Base-by-base conservation (phyloP, 2,888 invertebrate genomes). In the Serrognathus titanus region DNA sequence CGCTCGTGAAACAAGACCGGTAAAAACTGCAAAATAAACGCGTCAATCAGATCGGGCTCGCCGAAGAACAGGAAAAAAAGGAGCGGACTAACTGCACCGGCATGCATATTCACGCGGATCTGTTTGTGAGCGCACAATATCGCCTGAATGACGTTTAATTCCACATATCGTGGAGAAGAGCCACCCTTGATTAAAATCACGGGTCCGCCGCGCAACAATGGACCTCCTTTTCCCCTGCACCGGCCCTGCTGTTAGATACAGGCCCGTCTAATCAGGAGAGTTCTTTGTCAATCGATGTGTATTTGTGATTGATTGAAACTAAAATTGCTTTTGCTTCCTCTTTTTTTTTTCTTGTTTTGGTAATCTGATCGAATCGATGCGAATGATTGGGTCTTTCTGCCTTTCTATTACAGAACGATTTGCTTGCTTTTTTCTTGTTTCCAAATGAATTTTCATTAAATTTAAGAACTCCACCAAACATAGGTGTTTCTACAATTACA, bases 121-220 rank as follows among this genome's bases (percentile, higher is more conserved):
- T 69, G 70, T 71, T 72, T 70, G 70, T 71, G 70, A 71, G 68
- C 61, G 70, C 67, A 72, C 71, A 71, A 74, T 71, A 68, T 71
- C 69, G 69, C 68, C 69, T 69, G 70, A 71, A 71, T 71, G 73
- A 72, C 72, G 70, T 74, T 72, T 72, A 74, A 75, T 74, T 75
- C 69, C 71, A 72, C 71, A 74, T 72, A 74, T 74, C 71, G 68
- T 65, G 65, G 66, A 68, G 71, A 71, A 71, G 72, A 74, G 71
- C 70, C 65, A 68, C 72, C 71, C 74, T 74, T 75, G 74, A 75
- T 75, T 75, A 74, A 75, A 75, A 73, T 73, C 72, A 67, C 71
- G 71, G 67, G 71, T 72, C 73, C 69, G 64, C 66, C 62, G 63
- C 68, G 66, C 65, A 71, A 75, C 74, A 75, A 75, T 71, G 63